Evolutionary conservation across 92 coral and sea anemone genomes (phyloP), one percentile per base, ranked within the genome.

Genomic region (Heliopora coerulea): DNA sequence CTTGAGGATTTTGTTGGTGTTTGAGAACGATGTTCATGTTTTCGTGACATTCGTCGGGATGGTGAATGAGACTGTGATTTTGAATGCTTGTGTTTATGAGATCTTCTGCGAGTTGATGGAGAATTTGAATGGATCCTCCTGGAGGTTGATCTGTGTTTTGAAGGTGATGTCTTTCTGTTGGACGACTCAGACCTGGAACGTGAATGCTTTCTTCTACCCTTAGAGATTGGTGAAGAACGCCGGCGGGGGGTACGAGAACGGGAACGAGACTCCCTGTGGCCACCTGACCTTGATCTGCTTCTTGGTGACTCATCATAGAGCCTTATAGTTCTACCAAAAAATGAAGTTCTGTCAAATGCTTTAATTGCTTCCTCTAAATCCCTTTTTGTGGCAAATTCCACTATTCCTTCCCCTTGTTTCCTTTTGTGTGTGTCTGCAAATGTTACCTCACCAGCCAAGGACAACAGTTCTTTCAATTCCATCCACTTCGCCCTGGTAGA

Each of bases 381-480:
- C 29, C 86, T 91, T 80, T 84, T 89, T 29, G 69, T 80, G 11
- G 93, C 85, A 82, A 87, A 93, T 79, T 93, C 98, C 4, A 93
- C 98, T 19, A 93, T 85, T 17, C 98, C 98, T 81, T 89, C 98
- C 19, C 98, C 98, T 1, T 87, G 92, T 61, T 83, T 87, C 26
- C 98, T 74, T 62, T 96, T 83, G 82, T 93, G 98, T 1, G 98
- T 90, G 74, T 93, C 98, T 24, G 98, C 98, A 88, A 89, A 93
- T 57, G 97, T 91, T 9, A 93, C 98, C 25, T 93, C 98, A 3
- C 98, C 98, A 20, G 98, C 98, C 57, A 82, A 79, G 56, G 87
- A 90, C 96, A 93, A 85, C 75, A 87, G 82, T 78, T 93, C 98
- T 46, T 93, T 93, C 56, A 93, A 83, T 63, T 93, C 98, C 46